Evolutionary conservation across 2,888 invertebrate species (phyloP).

Genomic region (Drosophila affinis): DNA sequence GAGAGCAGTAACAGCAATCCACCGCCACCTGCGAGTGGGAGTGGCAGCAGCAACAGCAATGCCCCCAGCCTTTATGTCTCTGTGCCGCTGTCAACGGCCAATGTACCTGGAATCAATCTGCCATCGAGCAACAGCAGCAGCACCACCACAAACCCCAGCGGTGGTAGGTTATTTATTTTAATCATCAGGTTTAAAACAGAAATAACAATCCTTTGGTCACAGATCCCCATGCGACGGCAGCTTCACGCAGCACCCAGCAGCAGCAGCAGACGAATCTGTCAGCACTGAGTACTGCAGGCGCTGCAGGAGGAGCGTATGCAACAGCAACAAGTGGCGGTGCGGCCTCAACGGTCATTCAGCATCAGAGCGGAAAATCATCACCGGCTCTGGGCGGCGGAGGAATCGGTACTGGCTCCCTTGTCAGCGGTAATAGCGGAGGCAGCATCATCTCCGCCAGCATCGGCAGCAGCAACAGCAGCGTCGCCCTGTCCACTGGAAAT

Average conservation of each 20-base stretch:
- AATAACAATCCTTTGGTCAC: not conserved
- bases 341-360: slow-evolving; percentile 72
- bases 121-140: slow-evolving; percentile 67
- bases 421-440: slow-evolving; percentile 47
- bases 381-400: slow-evolving; percentile 56
- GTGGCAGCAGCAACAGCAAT: slow-evolving; percentile 48
- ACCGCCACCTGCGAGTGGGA: slow-evolving; percentile 20
- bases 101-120: slow-evolving; percentile 84
- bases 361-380: slow-evolving; percentile 81
- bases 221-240: slow-evolving; percentile 44
- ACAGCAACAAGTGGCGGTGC: slow-evolving; percentile 34
- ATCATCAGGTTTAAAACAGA: not conserved
- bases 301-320: slow-evolving; percentile 52
- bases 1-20: slow-evolving; percentile 45
- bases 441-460: slow-evolving; percentile 31
- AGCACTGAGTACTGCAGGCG: slow-evolving; percentile 57
- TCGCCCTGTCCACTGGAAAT: slow-evolving; percentile 58
- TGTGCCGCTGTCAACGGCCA: slow-evolving; percentile 86
- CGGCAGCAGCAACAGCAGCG: not conserved
- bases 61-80: slow-evolving; percentile 87
- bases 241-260: slow-evolving; percentile 45
- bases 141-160: slow-evolving; percentile 32
- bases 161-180: slow-evolving; percentile 52
- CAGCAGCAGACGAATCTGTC: slow-evolving; percentile 38
- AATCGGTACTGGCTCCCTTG: slow-evolving; percentile 33